phyloP scores from a whole-genome alignment of 2,888 invertebrate species.

The Hirtodrosophila alboralis region DNA sequence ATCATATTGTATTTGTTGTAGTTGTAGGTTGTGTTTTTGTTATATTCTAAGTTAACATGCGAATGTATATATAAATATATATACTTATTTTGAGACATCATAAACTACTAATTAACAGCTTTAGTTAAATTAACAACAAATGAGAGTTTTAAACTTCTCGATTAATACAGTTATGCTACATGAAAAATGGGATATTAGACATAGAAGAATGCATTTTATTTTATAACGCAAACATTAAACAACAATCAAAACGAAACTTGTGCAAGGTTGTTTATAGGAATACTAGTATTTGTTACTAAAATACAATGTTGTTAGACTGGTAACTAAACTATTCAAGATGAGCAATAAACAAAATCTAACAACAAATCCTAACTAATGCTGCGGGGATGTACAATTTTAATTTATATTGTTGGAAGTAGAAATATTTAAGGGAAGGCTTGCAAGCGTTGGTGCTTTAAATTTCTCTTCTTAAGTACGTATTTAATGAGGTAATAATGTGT shows the following conservation, averaged over 20 bases:
- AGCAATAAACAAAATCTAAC: constrained; percentile 41
- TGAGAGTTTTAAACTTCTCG: constrained; percentile 54
- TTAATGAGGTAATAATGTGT: constrained; percentile 62
- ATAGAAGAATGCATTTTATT: constrained; percentile 27
- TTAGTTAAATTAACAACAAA: constrained; percentile 64
- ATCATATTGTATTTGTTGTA: constrained; percentile 16
- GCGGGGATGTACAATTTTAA: constrained; percentile 21
- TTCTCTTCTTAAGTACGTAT: constrained; percentile 61
- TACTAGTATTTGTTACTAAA: constrained; percentile 11
- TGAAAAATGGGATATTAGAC: constrained; percentile 17
- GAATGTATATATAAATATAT: constrained; percentile 20
- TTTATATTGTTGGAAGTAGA: constrained; percentile 31
- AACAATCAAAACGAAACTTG: constrained; percentile 42
- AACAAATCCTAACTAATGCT: constrained; percentile 41
- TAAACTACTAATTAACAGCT: constrained; percentile 58
- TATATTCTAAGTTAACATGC: constrained; percentile 39
- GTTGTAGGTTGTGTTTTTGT: constrained; percentile 15
- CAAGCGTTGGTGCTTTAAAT: constrained; percentile 29
- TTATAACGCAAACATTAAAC: constrained; percentile 33
- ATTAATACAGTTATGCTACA: constrained; percentile 40
- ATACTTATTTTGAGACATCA: constrained; percentile 24
- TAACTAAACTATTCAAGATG: constrained; percentile 19
- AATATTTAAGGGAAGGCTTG: constrained; percentile 24
- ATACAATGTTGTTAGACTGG: constrained; percentile 29
- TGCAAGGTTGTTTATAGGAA: constrained; percentile 34